Evolutionary conservation across 2,113 vertebrate genomes (phyloP).

Genomic region (Crotalus helleri): DNA sequence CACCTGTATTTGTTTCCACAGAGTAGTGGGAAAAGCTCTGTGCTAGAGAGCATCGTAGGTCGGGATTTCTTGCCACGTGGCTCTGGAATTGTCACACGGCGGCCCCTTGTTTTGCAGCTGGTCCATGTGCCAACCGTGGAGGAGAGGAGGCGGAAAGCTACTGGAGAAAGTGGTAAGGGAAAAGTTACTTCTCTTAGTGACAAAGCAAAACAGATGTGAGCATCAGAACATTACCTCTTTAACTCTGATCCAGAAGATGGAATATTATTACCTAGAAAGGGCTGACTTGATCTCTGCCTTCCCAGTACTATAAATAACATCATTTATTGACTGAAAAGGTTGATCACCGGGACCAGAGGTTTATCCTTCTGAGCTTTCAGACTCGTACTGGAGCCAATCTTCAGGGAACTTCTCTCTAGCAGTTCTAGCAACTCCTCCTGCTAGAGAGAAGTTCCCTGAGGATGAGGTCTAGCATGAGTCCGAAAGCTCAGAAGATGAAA

Average conservation of each 20-base stretch:
- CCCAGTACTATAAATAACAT: neutral
- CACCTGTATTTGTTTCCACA: slow-evolving; percentile 41
- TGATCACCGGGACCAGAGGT: neutral
- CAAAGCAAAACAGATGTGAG: neutral
- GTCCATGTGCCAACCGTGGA: slow-evolving; percentile 66
- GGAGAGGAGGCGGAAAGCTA: slow-evolving; percentile 57
- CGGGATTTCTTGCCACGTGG: slow-evolving; percentile 78
- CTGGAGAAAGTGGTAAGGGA: slow-evolving; percentile 64
- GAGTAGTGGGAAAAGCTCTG: slow-evolving; percentile 80
- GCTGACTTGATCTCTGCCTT: neutral
- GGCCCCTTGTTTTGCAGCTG: slow-evolving; percentile 78
- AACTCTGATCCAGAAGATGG: neutral
- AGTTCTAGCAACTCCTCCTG: neutral
- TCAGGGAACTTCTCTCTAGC: neutral
- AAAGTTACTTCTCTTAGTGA: neutral
- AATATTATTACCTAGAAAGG: neutral
- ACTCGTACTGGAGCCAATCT: neutral
- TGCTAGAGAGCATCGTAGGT: slow-evolving; percentile 77
- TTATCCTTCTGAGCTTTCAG: neutral
- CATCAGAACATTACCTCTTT: neutral
- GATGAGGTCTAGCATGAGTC: neutral
- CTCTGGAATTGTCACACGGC: slow-evolving; percentile 76
- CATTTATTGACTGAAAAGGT: neutral
- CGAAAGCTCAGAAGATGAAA: neutral
- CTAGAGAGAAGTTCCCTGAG: neutral